Conservation (phyloP, 2,113 vertebrate species). For the Thinocorus orbignyianus region DNA sequence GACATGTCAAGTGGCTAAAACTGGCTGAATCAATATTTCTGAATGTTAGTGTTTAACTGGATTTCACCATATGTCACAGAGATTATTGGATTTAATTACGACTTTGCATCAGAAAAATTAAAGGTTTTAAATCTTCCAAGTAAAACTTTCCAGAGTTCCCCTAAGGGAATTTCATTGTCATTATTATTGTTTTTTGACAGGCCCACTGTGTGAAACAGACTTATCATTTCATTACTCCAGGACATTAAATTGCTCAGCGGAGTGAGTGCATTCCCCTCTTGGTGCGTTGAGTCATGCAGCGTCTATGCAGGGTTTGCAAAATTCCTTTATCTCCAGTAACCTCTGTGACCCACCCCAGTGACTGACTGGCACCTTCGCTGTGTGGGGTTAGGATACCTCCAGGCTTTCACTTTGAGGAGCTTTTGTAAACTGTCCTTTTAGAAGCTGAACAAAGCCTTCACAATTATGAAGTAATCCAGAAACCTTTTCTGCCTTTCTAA, state of each 20-base stretch:
- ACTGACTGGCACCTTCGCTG: slow-evolving; percentile 51
- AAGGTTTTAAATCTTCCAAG: slow-evolving; percentile 17
- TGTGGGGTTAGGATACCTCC: slow-evolving; percentile 46
- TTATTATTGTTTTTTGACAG: slow-evolving; percentile 44
- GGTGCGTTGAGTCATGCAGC: slow-evolving; percentile 60
- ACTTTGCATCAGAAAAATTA: slow-evolving; percentile 57
- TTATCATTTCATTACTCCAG: slow-evolving; percentile 62
- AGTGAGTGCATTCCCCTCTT: slow-evolving; percentile 16
- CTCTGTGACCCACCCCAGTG: slow-evolving; percentile 71
- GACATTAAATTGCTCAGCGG: slow-evolving; percentile 49
- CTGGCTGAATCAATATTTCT: not conserved
- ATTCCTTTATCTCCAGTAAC: slow-evolving; percentile 73
- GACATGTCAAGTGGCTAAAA: not conserved
- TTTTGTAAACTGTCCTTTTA: slow-evolving; percentile 69
- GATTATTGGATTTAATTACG: slow-evolving; percentile 39
- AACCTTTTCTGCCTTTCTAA: slow-evolving; percentile 40
- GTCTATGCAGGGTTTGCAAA: slow-evolving; percentile 52
- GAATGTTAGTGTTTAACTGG: slow-evolving; percentile 2
- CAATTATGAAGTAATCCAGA: slow-evolving; percentile 27
- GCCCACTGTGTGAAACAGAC: slow-evolving; percentile 54
- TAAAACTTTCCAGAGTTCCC: slow-evolving; percentile 11
- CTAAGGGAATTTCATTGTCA: not conserved
- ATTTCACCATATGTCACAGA: slow-evolving; percentile 21
- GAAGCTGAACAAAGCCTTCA: slow-evolving; percentile 62
- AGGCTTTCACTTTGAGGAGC: slow-evolving; percentile 53